phyloP scores from a whole-genome alignment of 2,888 invertebrate species.

The Shargacucullia verbasci region DNA sequence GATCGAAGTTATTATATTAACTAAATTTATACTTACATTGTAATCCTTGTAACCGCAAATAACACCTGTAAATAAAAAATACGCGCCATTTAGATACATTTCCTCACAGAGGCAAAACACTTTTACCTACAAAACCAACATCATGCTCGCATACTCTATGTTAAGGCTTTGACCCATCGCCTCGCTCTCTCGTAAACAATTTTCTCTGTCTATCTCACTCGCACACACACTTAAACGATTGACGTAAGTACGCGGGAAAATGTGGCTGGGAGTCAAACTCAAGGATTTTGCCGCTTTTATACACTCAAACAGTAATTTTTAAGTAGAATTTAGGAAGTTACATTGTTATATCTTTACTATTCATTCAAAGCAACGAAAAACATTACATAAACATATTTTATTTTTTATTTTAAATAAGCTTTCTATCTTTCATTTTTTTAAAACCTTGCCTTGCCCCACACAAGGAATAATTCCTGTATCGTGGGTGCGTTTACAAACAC shows the following conservation, averaged over 20 bases:
- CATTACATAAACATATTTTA: too few relatives aligned
- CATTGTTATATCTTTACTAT: slow-evolving; percentile 7
- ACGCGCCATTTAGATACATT: background rate
- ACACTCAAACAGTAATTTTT: slow-evolving; percentile 46
- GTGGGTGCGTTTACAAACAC: too few relatives aligned
- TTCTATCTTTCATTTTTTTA: too few relatives aligned
- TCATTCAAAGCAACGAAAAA: too few relatives aligned
- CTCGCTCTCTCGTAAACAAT: slow-evolving; percentile 62
- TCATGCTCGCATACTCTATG: slow-evolving; percentile 63
- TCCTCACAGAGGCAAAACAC: slow-evolving; percentile 41
- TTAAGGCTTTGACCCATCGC: slow-evolving; percentile 66
- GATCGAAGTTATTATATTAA: too few relatives aligned
- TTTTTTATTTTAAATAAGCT: too few relatives aligned
- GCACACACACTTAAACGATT: slow-evolving; percentile 66
- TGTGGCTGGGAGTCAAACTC: slow-evolving; percentile 63
- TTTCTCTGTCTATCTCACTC: slow-evolving; percentile 59
- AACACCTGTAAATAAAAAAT: slow-evolving; percentile 28
- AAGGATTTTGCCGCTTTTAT: slow-evolving; percentile 64
- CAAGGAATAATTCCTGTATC: too few relatives aligned
- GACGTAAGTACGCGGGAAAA: slow-evolving; percentile 74
- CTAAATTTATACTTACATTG: slow-evolving; percentile 30
- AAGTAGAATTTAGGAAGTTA: slow-evolving; percentile 36
- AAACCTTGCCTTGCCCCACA: too few relatives aligned
- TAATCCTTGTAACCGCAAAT: slow-evolving; percentile 13
- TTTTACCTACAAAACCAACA: slow-evolving; percentile 23